These are phyloP conservation scores for Ardeotis arabs DNA, from an alignment of 2,113 vertebrate species.

Conservation along the genomic window DNA sequence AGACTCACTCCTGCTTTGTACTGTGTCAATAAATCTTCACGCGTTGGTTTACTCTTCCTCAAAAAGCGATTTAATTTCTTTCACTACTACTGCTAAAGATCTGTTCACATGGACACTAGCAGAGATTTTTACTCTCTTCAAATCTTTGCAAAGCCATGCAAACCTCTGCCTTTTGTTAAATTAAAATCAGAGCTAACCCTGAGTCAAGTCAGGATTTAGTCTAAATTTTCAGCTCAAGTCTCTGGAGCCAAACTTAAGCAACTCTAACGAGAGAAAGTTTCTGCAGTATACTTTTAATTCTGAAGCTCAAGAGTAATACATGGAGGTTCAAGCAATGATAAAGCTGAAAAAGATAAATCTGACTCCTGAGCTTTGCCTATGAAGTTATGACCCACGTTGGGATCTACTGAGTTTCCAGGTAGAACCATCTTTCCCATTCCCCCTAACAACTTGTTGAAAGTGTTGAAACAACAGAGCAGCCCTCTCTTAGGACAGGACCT, in stretches of 20 bases:
- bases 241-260: background rate
- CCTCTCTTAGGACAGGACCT: background rate
- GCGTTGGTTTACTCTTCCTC: background rate
- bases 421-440: background rate
- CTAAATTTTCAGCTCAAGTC: background rate
- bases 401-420: background rate
- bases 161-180: background rate
- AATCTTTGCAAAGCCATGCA: background rate
- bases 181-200: background rate
- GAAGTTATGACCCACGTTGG: background rate
- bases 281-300: background rate
- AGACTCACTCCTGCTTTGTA: background rate
- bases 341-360: background rate
- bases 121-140: background rate
- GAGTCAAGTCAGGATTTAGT: background rate
- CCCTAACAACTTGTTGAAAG: background rate
- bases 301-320: background rate
- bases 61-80: background rate
- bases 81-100: background rate
- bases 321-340: background rate
- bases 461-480: background rate
- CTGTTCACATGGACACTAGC: background rate
- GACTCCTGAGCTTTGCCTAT: background rate
- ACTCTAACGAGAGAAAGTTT: background rate
- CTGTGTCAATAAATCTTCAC: background rate